Percentiles rank a stretch among this genome's conserved stretches.
Conservation (phyloP, 2,888 invertebrate genomes). For the Cantharis nigra region DNA sequence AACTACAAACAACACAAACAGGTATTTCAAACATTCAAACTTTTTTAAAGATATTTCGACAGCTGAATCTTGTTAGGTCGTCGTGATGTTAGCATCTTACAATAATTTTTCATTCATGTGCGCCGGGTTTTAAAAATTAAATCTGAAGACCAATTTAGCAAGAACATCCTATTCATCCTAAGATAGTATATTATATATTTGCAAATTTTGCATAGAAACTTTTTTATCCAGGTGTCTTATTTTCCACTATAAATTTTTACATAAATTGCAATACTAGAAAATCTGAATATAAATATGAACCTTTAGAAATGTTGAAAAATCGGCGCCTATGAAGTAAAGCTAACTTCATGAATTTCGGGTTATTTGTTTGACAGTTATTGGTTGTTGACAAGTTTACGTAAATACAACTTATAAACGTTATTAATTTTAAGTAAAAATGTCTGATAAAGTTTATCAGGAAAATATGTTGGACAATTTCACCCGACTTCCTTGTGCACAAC, state of each 20-base stretch:
- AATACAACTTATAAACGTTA: not conserved
- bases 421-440: slow-evolving; percentile 7
- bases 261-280: too few species aligned
- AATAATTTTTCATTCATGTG: too few species aligned
- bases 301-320: too few species aligned
- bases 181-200: too few species aligned
- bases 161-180: too few species aligned
- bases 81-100: not conserved
- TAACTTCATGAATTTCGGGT: not conserved
- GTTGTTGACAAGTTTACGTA: not conserved
- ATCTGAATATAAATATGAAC: too few species aligned
- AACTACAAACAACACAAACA: not conserved
- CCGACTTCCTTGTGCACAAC: slow-evolving; percentile 35
- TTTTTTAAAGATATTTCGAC: not conserved
- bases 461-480: slow-evolving; percentile 11
- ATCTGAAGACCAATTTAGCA: too few species aligned
- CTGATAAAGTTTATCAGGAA: slow-evolving; percentile 21
- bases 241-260: too few species aligned
- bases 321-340: not conserved
- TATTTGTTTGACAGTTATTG: not conserved
- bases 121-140: too few species aligned
- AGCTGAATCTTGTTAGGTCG: not conserved
- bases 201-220: too few species aligned
- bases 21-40: not conserved
- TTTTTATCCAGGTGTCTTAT: too few species aligned